A percentile compares a stretch with the other conserved stretches of the same genome.
These are phyloP conservation scores for Trichogramma evanescens DNA, from an alignment of 2,888 invertebrate genomes.

Conservation along the genomic window DNA sequence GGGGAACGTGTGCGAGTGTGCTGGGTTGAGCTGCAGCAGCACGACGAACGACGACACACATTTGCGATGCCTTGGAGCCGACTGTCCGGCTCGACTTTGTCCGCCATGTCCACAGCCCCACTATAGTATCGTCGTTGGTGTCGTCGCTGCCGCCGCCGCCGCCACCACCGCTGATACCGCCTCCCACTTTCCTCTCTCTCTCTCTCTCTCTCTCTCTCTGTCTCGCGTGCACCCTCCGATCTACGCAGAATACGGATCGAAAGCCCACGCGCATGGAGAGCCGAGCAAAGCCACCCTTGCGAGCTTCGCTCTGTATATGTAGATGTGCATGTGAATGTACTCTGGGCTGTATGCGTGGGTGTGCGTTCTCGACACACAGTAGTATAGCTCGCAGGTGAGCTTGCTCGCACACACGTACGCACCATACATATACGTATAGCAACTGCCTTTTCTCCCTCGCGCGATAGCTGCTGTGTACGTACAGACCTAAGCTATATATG, in stretches of 20 bases:
- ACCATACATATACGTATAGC: not conserved
- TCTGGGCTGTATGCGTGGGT: no score
- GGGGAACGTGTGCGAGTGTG: no score
- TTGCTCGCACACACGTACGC: not conserved
- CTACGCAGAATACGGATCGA: not conserved
- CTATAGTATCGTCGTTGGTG: slow-evolving; percentile 16
- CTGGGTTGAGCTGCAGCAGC: no score
- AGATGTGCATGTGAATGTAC: no score
- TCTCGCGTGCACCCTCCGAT: slow-evolving; percentile 8
- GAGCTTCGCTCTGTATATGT: not conserved
- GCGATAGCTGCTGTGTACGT: not conserved
- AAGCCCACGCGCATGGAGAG: no score
- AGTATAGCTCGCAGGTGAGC: not conserved
- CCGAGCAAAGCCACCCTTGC: slow-evolving; percentile 5
- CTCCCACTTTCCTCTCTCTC: slow-evolving; percentile 18
- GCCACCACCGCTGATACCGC: slow-evolving; percentile 16
- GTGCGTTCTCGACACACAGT: not conserved
- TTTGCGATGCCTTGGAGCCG: slow-evolving; percentile 45
- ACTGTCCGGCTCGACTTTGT: slow-evolving; percentile 38
- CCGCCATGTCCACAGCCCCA: slow-evolving; percentile 44
- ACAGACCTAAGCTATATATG: slow-evolving; percentile 11
- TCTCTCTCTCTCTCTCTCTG: slow-evolving; percentile 23
- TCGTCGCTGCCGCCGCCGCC: slow-evolving; percentile 13
- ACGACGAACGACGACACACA: no score
- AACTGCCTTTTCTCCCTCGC: not conserved